These are phyloP conservation scores for Apis laboriosa DNA, from an alignment of 1,140 invertebrate genomes.

Conservation along the genomic window DNA sequence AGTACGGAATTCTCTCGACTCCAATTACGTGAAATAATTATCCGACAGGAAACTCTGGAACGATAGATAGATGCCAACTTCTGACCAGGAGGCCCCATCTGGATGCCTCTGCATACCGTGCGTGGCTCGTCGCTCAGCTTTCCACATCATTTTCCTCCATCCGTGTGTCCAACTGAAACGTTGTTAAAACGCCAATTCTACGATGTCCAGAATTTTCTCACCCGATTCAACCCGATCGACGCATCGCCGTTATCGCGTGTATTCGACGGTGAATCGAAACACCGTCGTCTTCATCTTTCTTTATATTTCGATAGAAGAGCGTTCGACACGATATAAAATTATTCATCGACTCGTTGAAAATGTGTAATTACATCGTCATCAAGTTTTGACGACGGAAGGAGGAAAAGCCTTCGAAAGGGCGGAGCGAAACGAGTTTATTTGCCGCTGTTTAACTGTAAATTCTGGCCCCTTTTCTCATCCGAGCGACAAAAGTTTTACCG, in stretches of 20 bases:
- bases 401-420: too few relatives aligned
- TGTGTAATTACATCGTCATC: too few relatives aligned
- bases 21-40: conserved; percentile 35
- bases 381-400: too few relatives aligned
- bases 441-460: background rate
- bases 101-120: background rate
- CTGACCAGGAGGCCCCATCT: background rate
- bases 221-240: conserved; percentile 8
- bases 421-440: too few relatives aligned
- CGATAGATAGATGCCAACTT: background rate
- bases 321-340: too few relatives aligned
- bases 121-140: background rate
- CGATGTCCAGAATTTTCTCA: conserved; percentile 5
- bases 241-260: background rate
- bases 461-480: background rate
- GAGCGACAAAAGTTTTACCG: background rate
- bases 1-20: conserved; percentile 16
- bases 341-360: too few relatives aligned
- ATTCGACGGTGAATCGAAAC: too few relatives aligned
- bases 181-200: conserved; percentile 1
- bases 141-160: background rate
- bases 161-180: background rate
- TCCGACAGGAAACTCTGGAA: conserved; percentile 20
- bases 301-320: too few relatives aligned
- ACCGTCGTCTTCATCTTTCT: too few relatives aligned